Evolutionary conservation across 1,140 invertebrate genomes (phyloP).

Genomic region (Neodiprion pinetum): DNA sequence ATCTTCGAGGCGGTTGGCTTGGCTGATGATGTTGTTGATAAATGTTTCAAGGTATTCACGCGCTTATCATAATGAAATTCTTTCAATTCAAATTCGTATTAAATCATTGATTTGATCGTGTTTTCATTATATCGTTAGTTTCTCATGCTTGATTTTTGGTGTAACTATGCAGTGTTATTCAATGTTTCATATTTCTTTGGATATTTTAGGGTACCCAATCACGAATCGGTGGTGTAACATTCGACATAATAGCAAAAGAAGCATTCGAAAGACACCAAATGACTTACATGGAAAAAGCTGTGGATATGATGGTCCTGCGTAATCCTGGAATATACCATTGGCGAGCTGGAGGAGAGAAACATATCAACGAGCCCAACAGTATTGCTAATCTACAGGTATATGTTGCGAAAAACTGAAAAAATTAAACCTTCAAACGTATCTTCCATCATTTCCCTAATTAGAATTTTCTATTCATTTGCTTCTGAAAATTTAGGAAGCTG

Average conservation of each 20-base stretch:
- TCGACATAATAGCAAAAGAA: conserved; percentile 90
- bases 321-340: conserved; percentile 97
- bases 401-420: conserved; percentile 16
- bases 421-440: background rate
- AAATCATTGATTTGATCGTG: conserved; percentile 2
- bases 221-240: conserved; percentile 91
- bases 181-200: background rate
- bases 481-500: conserved; percentile 74
- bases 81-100: conserved; percentile 5
- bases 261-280: conserved; percentile 83
- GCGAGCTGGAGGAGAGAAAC: conserved; percentile 96
- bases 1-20: conserved; percentile 99
- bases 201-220: conserved; percentile 83
- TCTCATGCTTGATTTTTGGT: too few relatives aligned
- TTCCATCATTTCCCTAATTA: background rate
- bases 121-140: background rate
- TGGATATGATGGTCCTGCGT: conserved; percentile 83
- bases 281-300: conserved; percentile 74
- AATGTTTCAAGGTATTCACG: conserved; percentile 82
- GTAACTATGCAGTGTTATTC: too few relatives aligned
- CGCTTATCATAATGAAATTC: conserved; percentile 4
- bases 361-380: conserved; percentile 95
- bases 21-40: conserved; percentile 89
- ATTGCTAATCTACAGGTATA: conserved; percentile 89
- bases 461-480: conserved; percentile 14